Evolutionary conservation across 2,888 invertebrate genomes (phyloP), one percentile per base, ranked within the genome.

Genomic region (Sycophila texana): DNA sequence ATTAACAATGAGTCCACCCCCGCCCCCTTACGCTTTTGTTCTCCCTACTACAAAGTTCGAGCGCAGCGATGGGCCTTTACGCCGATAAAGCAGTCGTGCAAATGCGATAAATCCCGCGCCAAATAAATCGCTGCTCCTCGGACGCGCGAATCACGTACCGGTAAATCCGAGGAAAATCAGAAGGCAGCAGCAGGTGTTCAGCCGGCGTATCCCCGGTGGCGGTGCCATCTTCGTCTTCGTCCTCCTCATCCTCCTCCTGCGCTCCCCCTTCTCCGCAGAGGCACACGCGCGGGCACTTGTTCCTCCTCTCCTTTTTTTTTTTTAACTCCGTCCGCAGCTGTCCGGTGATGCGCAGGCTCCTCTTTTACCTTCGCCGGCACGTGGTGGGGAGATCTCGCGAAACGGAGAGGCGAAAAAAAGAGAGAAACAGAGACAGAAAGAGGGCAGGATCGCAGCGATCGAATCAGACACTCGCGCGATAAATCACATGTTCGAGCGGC

Each of bases 111-210:
- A 76, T 70, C 39, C 63, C 26, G n/a, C 13, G 39, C 5, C 39
- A 70, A 76, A 63, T 70, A 47, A 55, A 76, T 63, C 72, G 22
- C 49, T 26, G n/a, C 22, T 39, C 14, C 1, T 14, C 26, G 51
- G 51, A n/a, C 55, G 22, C 18, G 53, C 63, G 63, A 53, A 75
- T 75, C 61, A 81, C 81, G 78, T 77, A 82, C 82, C 82, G 72
- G 80, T 82, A 80, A 82, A 80, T 80, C 82, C 77, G 22, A 79
- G 79, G 13, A 82, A 68, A 80, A 82, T 74, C 58, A 82, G 70
- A 63, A 80, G 68, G 57, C 74, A 77, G 76, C 73, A 74, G 81
- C 72, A 75, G 81, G 66, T 77, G 81, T 77, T 81, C 55, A 60
- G 18, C 77, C 63, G 79, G 79, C 73, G 73, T 72, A 60, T 81